Evolutionary conservation across 2,113 vertebrate genomes (phyloP).

Genomic region (Brienomyrus brachyistius): DNA sequence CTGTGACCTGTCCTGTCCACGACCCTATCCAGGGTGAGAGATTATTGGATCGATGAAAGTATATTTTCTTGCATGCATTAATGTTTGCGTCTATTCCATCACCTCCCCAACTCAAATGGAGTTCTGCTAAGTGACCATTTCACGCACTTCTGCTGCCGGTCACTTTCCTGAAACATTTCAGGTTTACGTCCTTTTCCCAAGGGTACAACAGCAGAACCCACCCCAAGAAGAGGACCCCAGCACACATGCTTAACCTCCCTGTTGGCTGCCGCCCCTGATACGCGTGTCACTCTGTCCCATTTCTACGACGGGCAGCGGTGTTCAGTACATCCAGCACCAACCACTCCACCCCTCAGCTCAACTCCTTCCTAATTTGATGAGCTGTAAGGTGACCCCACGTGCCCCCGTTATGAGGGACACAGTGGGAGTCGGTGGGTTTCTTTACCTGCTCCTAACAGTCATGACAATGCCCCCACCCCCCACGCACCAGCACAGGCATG

Average conservation of each 20-base stretch:
- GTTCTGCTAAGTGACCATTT: neutral
- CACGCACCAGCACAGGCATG: constrained; percentile 38
- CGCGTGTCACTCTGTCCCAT: neutral
- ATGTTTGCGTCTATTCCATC: neutral
- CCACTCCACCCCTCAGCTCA: constrained; percentile 38
- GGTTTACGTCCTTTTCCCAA: neutral
- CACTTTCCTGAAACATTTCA: neutral
- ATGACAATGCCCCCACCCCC: constrained; percentile 27
- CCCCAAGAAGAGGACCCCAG: neutral
- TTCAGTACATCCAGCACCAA: constrained; percentile 22
- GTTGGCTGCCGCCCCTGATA: neutral
- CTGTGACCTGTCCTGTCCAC: neutral
- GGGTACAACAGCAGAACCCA: neutral
- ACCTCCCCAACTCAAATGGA: neutral
- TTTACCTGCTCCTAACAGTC: constrained; percentile 31
- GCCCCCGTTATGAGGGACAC: constrained; percentile 30
- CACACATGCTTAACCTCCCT: neutral
- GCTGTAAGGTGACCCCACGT: constrained; percentile 58
- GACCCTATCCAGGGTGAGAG: neutral
- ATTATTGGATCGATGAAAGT: neutral
- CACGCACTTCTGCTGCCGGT: neutral
- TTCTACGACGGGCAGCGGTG: constrained; percentile 1
- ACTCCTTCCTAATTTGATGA: constrained; percentile 56
- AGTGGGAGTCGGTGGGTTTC: constrained; percentile 55
- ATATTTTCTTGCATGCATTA: neutral